A percentile compares a stretch with the other conserved stretches of the same genome.
Evolutionary conservation across 2,888 invertebrate genomes (phyloP).

Genomic region (Drosophila yooni): DNA sequence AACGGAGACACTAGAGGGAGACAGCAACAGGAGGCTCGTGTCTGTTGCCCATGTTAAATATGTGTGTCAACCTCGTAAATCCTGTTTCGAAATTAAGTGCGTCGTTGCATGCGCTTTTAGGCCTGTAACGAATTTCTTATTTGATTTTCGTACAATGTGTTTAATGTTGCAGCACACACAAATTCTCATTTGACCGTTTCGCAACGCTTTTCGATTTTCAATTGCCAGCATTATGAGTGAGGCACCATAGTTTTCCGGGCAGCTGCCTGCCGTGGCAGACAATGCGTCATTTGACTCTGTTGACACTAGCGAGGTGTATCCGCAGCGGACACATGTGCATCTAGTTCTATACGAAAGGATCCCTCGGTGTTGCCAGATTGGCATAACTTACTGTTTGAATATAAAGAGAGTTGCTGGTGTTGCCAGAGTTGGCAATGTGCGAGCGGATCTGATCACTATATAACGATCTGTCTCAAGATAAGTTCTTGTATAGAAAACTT

Average conservation of each 20-base stretch:
- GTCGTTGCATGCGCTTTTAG: slow-evolving; percentile 45
- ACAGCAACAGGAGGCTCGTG: slow-evolving; percentile 16
- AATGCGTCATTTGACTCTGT: slow-evolving; percentile 28
- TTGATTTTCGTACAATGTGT: slow-evolving; percentile 79
- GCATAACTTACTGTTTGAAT: background rate
- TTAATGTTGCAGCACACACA: slow-evolving; percentile 69
- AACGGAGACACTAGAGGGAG: background rate
- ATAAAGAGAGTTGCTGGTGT: too few species aligned
- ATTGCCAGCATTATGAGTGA: slow-evolving; percentile 33
- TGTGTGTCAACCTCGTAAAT: slow-evolving; percentile 82
- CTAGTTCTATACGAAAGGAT: background rate
- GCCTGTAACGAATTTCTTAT: slow-evolving; percentile 77
- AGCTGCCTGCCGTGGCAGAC: slow-evolving; percentile 44
- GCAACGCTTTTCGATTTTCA: slow-evolving; percentile 75
- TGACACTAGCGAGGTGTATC: slow-evolving; percentile 37
- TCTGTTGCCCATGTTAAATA: slow-evolving; percentile 62
- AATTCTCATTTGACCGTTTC: slow-evolving; percentile 62
- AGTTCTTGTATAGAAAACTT: too few species aligned
- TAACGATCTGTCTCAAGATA: background rate
- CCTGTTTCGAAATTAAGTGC: slow-evolving; percentile 76
- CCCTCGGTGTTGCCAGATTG: background rate
- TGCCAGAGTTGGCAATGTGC: background rate
- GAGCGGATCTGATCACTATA: background rate
- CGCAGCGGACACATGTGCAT: slow-evolving; percentile 13
- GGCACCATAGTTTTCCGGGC: background rate